Evolutionary conservation across 2,113 vertebrate genomes (phyloP).

Genomic region (Centropristis striata): DNA sequence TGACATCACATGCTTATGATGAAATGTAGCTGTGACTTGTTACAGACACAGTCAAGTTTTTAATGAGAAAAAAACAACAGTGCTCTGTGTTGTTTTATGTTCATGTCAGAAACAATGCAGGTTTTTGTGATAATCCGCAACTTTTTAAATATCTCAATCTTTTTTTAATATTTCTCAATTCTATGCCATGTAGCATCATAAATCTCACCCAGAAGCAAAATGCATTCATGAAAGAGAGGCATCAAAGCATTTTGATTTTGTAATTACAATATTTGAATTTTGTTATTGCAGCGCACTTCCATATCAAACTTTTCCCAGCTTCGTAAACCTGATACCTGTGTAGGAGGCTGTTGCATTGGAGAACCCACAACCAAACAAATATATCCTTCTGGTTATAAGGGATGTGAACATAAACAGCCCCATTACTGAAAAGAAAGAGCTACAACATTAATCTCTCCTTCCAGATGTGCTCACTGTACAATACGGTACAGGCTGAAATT

Average conservation of each 20-base stretch:
- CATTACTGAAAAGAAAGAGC: background rate
- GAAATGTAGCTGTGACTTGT: conserved; percentile 49
- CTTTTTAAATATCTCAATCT: conserved; percentile 15
- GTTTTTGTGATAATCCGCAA: conserved; percentile 31
- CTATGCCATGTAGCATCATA: background rate
- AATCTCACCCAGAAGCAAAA: background rate
- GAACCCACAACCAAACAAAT: background rate
- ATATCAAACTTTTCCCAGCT: background rate
- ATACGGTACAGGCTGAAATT: background rate
- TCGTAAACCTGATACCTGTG: background rate
- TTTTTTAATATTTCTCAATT: background rate
- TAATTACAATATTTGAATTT: background rate
- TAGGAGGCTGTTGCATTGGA: background rate
- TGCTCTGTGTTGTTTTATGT: conserved; percentile 28
- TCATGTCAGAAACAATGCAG: conserved; percentile 14
- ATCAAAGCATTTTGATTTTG: background rate
- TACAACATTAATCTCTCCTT: background rate
- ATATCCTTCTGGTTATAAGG: too few relatives aligned
- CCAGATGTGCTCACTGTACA: background rate
- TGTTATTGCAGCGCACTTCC: background rate
- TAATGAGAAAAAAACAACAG: background rate
- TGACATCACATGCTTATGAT: conserved; percentile 31
- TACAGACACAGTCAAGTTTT: conserved; percentile 23
- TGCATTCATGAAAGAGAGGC: background rate
- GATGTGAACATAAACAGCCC: too few relatives aligned